phyloP scores from a whole-genome alignment of 1,140 invertebrate genomes.

The Micrasema longulum region DNA sequence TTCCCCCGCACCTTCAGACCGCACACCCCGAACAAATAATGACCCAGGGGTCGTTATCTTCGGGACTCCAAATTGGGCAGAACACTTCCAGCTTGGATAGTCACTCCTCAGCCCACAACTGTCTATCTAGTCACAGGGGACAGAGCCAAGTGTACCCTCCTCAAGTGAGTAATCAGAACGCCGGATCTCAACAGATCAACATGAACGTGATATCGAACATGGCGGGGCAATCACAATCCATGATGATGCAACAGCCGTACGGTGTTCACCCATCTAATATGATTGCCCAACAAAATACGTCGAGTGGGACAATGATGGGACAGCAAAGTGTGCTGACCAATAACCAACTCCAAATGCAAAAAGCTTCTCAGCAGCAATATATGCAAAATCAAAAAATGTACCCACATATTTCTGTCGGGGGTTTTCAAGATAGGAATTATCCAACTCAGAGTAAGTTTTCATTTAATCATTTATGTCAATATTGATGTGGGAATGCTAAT shows the following conservation, averaged over 20 bases:
- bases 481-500: too few relatives aligned
- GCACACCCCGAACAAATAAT: slow-evolving; percentile 36
- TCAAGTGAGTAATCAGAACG: slow-evolving; percentile 23
- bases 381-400: slow-evolving; percentile 46
- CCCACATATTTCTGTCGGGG: slow-evolving; percentile 40
- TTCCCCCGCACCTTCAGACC: slow-evolving; percentile 56
- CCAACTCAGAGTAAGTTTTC: slow-evolving; percentile 34
- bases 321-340: slow-evolving; percentile 37
- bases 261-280: slow-evolving; percentile 32
- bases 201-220: slow-evolving; percentile 22
- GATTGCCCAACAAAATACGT: slow-evolving; percentile 32
- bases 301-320: slow-evolving; percentile 20
- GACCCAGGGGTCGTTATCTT: slow-evolving; percentile 24
- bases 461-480: too few relatives aligned
- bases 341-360: slow-evolving; percentile 38
- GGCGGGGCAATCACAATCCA: slow-evolving; percentile 39
- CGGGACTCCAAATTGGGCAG: slow-evolving; percentile 28
- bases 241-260: slow-evolving; percentile 48
- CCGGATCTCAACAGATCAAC: slow-evolving; percentile 13
- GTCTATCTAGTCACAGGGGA: slow-evolving; percentile 34
- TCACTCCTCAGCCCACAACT: slow-evolving; percentile 24
- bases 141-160: slow-evolving; percentile 16
- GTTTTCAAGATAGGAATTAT: slow-evolving; percentile 50
- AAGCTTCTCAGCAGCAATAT: slow-evolving; percentile 50
- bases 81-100: slow-evolving; percentile 33